These are phyloP conservation scores for Psix sp. DNA, from an alignment of 1,140 invertebrate genomes.

Conservation along the genomic window DNA sequence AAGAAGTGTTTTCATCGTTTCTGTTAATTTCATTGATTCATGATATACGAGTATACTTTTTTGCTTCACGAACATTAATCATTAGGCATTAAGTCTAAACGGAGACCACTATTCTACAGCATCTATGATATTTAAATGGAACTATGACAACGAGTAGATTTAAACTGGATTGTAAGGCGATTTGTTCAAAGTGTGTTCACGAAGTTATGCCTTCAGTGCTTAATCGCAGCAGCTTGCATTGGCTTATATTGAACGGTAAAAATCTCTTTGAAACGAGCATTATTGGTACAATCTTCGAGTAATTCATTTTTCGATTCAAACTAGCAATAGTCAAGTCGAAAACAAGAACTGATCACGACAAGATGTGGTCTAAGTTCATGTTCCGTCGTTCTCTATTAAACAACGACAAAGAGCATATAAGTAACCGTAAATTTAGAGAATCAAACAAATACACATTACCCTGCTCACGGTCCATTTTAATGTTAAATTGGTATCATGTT, in stretches of 20 bases:
- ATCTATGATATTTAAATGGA: too few species aligned
- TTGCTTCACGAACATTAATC: too few species aligned
- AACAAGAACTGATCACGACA: slow-evolving; percentile 26
- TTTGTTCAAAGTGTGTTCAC: background rate
- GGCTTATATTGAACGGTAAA: slow-evolving; percentile 10
- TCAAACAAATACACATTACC: slow-evolving; percentile 12
- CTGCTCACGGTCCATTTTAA: slow-evolving; percentile 22
- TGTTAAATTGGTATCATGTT: slow-evolving; percentile 26
- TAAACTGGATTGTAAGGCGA: too few species aligned
- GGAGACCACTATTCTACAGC: too few species aligned
- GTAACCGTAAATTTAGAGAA: slow-evolving; percentile 36
- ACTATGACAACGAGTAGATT: too few species aligned
- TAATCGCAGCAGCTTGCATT: background rate
- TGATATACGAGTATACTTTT: too few species aligned
- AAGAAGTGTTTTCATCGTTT: too few species aligned
- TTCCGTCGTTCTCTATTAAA: slow-evolving; percentile 38
- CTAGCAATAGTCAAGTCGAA: slow-evolving; percentile 21
- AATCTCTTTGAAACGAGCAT: background rate
- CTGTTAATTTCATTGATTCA: too few species aligned
- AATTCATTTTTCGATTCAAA: slow-evolving; percentile 25
- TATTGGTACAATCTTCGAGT: slow-evolving; percentile 22
- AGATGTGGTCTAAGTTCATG: slow-evolving; percentile 21
- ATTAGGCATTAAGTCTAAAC: too few species aligned
- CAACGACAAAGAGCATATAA: slow-evolving; percentile 20
- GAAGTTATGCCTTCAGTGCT: background rate